phyloP scores from a whole-genome alignment of 2,113 vertebrate species.

The Hiodon alosoides region DNA sequence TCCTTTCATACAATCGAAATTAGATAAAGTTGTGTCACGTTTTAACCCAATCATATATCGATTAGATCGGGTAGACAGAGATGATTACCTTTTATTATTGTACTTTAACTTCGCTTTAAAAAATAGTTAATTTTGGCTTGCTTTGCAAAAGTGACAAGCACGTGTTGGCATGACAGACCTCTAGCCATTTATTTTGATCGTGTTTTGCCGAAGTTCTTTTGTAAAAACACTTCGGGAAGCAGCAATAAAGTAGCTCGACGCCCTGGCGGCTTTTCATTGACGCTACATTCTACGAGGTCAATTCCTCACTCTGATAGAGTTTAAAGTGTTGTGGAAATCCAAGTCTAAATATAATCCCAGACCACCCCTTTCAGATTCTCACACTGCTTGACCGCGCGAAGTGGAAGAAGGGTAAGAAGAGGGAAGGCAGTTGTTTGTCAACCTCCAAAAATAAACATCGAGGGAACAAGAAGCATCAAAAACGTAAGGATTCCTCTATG shows the following conservation, averaged over 20 bases:
- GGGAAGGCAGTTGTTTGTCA: not conserved
- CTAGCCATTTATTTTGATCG: not conserved
- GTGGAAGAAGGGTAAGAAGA: not conserved
- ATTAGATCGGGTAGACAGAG: no score
- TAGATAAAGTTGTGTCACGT: no score
- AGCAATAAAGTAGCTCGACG: not conserved
- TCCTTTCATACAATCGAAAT: no score
- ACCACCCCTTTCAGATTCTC: not conserved
- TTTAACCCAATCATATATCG: no score
- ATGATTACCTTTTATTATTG: no score
- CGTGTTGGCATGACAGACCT: not conserved
- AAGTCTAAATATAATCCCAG: constrained; percentile 3
- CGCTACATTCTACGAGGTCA: not conserved
- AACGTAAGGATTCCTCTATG: not conserved
- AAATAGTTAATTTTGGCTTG: not conserved
- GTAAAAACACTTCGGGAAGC: not conserved
- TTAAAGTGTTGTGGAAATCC: not conserved
- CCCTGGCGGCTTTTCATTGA: not conserved
- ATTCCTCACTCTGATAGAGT: not conserved
- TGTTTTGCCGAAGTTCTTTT: not conserved
- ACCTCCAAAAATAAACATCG: constrained; percentile 1
- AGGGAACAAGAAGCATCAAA: not conserved
- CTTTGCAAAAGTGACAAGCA: not conserved
- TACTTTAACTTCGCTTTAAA: not conserved
- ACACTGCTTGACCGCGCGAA: not conserved